These are phyloP conservation scores for Xanthorhoe spadicearia DNA, from an alignment of 2,888 invertebrate genomes.

Conservation along the genomic window DNA sequence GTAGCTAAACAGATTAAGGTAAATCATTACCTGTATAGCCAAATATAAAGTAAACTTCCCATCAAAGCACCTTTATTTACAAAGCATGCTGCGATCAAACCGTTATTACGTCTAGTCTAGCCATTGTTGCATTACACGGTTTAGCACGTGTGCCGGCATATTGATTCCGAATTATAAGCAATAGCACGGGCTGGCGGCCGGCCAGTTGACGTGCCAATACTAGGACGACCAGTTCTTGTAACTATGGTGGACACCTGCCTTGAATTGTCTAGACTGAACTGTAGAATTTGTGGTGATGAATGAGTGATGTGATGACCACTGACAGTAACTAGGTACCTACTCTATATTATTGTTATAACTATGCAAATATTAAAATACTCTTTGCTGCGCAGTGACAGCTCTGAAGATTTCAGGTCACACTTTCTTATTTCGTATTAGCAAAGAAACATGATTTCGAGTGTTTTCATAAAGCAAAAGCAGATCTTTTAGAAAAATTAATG, in stretches of 20 bases:
- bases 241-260: constrained; percentile 7
- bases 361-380: background rate
- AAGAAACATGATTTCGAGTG: too few relatives aligned
- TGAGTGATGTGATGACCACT: background rate
- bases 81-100: constrained; percentile 10
- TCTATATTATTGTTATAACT: background rate
- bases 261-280: constrained; percentile 2
- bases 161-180: constrained; percentile 83
- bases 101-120: constrained; percentile 36
- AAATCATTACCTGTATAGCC: background rate
- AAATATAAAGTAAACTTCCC: constrained; percentile 2
- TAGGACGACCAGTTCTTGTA: constrained; percentile 56
- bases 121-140: constrained; percentile 30
- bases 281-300: background rate
- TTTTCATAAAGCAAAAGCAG: too few relatives aligned
- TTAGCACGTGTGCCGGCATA: constrained; percentile 69
- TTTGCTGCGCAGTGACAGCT: too few relatives aligned
- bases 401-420: too few relatives aligned
- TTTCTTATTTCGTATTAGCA: too few relatives aligned
- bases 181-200: constrained; percentile 71
- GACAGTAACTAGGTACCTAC: background rate
- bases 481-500: background rate
- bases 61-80: constrained; percentile 5
- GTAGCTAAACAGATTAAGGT: too few relatives aligned
- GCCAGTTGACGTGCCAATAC: constrained; percentile 70